Evolutionary conservation across 2,888 invertebrate species (phyloP).

Genomic region (Malthinus seriepunctatus): DNA sequence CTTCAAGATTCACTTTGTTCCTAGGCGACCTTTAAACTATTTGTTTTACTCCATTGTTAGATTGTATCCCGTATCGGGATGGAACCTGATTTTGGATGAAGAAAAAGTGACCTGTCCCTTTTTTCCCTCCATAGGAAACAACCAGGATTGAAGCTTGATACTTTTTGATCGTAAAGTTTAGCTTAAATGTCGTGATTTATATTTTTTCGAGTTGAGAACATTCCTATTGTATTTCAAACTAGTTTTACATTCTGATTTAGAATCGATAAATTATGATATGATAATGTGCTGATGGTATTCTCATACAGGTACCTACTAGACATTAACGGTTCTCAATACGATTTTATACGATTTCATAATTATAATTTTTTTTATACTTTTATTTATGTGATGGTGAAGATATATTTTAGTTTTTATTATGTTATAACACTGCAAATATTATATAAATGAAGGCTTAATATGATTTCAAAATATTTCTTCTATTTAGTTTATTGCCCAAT

Average conservation of each 20-base stretch:
- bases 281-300: slow-evolving; percentile 27
- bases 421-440: no score
- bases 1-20: slow-evolving; percentile 12
- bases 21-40: slow-evolving; percentile 15
- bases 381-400: background rate
- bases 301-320: slow-evolving; percentile 13
- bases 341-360: slow-evolving; percentile 10
- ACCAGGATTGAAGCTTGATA: background rate
- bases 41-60: slow-evolving; percentile 22
- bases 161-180: slow-evolving; percentile 16
- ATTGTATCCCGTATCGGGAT: slow-evolving; percentile 28
- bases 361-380: slow-evolving; percentile 7
- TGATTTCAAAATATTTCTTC: no score
- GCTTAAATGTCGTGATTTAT: slow-evolving; percentile 21
- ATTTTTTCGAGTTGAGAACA: slow-evolving; percentile 13
- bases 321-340: slow-evolving; percentile 16
- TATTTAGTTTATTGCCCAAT: no score
- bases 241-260: slow-evolving; percentile 32
- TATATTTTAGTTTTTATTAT: slow-evolving; percentile 2
- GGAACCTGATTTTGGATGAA: slow-evolving; percentile 21
- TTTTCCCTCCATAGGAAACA: background rate
- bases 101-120: slow-evolving; percentile 24
- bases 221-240: slow-evolving; percentile 25
- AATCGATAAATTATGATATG: slow-evolving; percentile 32
- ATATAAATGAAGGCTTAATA: no score